Base-by-base conservation (phyloP, 2,113 vertebrate genomes). In the Nothoprocta pentlandii region DNA sequence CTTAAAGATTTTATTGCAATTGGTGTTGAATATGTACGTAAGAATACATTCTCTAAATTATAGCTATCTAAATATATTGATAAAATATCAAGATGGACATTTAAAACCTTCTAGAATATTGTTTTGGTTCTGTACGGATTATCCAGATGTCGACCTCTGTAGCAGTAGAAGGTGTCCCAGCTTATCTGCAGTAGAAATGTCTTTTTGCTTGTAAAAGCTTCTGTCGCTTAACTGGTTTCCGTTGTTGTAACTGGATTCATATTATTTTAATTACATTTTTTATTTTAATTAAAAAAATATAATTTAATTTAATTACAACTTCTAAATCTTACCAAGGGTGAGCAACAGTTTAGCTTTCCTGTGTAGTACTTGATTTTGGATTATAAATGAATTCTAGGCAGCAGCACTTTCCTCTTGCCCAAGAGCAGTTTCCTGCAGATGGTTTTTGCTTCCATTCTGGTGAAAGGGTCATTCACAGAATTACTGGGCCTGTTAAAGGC, bases 201-300 rank as follows among this genome's bases (percentile, higher is more conserved):
- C 63, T 89, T 89, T 59, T 67, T 94, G 88, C 49, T 59, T 97
- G 80, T 96, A 79, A 89, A 89, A 62, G 28, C 86, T 95, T 89
- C 61, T 73, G 61, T 77, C 94, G 92, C 70, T 81, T 90, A 74
- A 74, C 44, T 90, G 70, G 16, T 95, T 46, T 94, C 30, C 67
- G 20, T 25, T 93, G 80, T 70, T 85, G 78, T 82, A 89, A 93
- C 59, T 76, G 66, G 41, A 82, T 89, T 92, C 88, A 93, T 74
- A 79, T 68, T 89, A 69, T 58, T 39, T 39, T 39, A 39, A 39
- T 39, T 39, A 39, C 36, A 39, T 39, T 39, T 39, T 8, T 39
- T 39, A 39, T 39, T 39, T 39, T 39, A 39, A 39, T 39, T 39
- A 39, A 39, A 39, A 39, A 39, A 39, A 39, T 39, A 39, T 39